A percentile compares a stretch with the other conserved stretches of the same genome.
Conservation (phyloP, 2,113 vertebrate genomes). For the Forbesichthys agassizii region DNA sequence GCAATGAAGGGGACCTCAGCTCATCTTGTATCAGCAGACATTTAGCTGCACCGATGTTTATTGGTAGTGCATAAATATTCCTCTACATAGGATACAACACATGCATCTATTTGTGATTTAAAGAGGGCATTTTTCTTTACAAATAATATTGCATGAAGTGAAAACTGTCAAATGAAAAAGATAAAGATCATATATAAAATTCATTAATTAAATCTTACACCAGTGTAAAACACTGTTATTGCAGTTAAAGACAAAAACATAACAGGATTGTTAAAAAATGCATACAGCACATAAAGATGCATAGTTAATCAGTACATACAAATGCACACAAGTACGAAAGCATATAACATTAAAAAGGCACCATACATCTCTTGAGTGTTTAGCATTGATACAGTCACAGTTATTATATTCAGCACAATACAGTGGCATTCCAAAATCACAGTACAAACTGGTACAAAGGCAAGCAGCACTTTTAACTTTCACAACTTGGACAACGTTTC, state of each 20-base stretch:
- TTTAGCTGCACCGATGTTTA: constrained; percentile 40
- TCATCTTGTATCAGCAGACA: constrained; percentile 24
- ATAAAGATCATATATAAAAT: not conserved
- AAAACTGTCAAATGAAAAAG: not conserved
- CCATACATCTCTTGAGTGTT: constrained; percentile 8
- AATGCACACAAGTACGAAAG: constrained; percentile 3
- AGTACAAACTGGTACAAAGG: not conserved
- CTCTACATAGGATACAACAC: constrained; percentile 45
- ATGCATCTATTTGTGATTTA: constrained; percentile 29
- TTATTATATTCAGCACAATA: constrained; percentile 21
- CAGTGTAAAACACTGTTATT: not conserved
- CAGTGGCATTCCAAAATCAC: constrained; percentile 19
- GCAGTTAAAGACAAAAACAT: constrained; percentile 20
- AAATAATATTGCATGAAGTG: constrained; percentile 40
- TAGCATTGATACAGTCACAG: not conserved
- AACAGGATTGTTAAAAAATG: not conserved
- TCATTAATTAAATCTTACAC: not conserved
- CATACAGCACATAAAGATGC: too few species aligned
- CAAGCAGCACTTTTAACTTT: constrained; percentile 8
- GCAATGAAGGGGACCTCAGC: constrained; percentile 33
- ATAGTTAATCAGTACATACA: not conserved
- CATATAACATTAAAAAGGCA: constrained; percentile 47
- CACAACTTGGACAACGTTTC: not conserved
- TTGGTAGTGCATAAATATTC: constrained; percentile 38
- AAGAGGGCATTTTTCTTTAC: constrained; percentile 2